Evolutionary conservation across 2,113 vertebrate genomes (phyloP).

Genomic region (Rhadina sibilatrix): DNA sequence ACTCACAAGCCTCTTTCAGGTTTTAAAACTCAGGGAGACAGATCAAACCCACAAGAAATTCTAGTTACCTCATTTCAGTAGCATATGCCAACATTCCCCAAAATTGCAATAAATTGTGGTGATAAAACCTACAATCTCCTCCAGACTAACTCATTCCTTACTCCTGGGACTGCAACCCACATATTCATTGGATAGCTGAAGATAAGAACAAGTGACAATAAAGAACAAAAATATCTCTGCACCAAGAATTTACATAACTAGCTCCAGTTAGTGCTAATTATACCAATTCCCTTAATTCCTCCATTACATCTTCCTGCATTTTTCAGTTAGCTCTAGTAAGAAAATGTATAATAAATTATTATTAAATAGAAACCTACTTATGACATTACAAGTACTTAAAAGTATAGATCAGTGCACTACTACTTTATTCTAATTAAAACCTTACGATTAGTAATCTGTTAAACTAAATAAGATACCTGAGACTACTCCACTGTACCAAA

Average conservation of each 20-base stretch:
- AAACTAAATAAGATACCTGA: background rate
- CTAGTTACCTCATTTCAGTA: background rate
- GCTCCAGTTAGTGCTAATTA: background rate
- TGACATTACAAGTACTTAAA: background rate
- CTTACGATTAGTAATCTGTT: background rate
- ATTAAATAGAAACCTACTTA: background rate
- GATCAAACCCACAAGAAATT: background rate
- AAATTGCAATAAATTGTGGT: background rate
- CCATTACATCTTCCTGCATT: background rate
- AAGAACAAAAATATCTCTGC: background rate
- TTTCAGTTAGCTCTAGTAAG: background rate
- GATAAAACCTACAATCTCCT: background rate
- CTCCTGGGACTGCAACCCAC: background rate
- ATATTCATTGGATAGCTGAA: background rate
- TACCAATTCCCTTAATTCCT: background rate
- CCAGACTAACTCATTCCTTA: background rate
- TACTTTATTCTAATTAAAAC: background rate
- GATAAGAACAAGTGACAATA: background rate
- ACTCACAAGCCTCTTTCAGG: background rate
- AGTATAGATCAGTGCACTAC: background rate
- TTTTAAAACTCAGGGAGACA: background rate
- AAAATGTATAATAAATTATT: background rate
- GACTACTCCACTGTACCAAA: background rate
- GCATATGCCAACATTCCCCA: background rate
- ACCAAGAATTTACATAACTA: conserved; percentile 31